Conservation (phyloP, 2,888 invertebrate genomes). For the Scaptomyza flava region DNA sequence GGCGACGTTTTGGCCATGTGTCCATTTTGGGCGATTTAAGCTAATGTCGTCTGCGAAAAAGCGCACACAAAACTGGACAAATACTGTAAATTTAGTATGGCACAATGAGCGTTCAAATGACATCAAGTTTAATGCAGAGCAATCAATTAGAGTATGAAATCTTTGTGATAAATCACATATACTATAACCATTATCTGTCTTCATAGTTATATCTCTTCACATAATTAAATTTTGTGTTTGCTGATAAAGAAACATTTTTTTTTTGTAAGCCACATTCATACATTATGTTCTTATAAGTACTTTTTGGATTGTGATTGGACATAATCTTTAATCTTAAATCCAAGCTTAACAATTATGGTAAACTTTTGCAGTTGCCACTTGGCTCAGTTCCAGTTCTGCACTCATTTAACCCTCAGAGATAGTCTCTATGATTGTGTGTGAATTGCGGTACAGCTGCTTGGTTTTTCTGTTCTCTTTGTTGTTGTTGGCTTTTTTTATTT, state of each 20-base stretch:
- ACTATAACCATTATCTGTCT: too few species aligned
- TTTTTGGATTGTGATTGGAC: neutral
- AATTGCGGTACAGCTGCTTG: slow-evolving; percentile 53
- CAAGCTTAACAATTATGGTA: slow-evolving; percentile 24
- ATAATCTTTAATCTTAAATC: slow-evolving; percentile 1
- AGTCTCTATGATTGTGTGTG: slow-evolving; percentile 17
- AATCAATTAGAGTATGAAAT: too few species aligned
- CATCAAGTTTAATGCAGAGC: too few species aligned
- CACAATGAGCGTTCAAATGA: slow-evolving; percentile 6
- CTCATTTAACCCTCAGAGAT: slow-evolving; percentile 20
- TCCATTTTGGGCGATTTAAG: slow-evolving; percentile 61
- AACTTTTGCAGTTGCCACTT: slow-evolving; percentile 14
- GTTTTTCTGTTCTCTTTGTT: neutral
- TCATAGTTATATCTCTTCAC: too few species aligned
- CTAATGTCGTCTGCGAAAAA: slow-evolving; percentile 48
- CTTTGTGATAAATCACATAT: too few species aligned
- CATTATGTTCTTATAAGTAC: neutral
- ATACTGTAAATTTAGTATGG: slow-evolving; percentile 34
- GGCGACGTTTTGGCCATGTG: slow-evolving; percentile 64
- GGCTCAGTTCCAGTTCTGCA: slow-evolving; percentile 13
- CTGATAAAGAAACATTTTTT: neutral
- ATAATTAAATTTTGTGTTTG: neutral
- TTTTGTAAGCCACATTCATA: neutral
- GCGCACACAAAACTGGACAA: slow-evolving; percentile 19
- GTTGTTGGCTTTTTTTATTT: slow-evolving; percentile 29